Conservation (phyloP, 2,113 vertebrate genomes). For the Ameiurus melas region DNA sequence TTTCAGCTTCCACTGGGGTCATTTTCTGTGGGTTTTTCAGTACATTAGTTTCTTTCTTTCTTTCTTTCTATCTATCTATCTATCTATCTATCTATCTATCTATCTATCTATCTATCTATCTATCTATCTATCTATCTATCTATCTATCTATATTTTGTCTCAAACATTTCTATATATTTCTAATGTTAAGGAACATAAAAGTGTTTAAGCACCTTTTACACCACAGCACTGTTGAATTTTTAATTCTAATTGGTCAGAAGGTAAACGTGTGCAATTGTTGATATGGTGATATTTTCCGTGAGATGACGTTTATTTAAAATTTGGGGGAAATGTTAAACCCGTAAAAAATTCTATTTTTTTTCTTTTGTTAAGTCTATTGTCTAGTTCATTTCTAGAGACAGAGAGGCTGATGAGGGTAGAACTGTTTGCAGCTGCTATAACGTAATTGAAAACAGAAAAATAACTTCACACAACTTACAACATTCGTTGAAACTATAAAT, state of each 20-base stretch:
- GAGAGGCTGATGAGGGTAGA: background rate
- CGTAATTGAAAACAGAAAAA: background rate
- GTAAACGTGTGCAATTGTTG: no score
- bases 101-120: no score
- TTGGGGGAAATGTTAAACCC: no score
- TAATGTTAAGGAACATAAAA: background rate
- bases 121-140: background rate
- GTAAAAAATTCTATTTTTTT: no score
- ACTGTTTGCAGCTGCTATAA: background rate
- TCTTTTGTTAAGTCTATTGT: no score
- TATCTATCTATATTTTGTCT: background rate
- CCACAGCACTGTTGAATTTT: background rate
- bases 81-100: background rate
- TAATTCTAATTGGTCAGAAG: background rate
- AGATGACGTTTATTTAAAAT: no score
- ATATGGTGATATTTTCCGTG: background rate
- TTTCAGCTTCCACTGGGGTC: no score
- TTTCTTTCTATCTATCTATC: no score
- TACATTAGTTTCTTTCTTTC: background rate
- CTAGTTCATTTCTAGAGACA: background rate
- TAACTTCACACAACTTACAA: background rate
- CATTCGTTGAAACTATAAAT: background rate
- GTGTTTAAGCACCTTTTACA: background rate
- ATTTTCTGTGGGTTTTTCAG: no score
- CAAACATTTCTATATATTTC: background rate